phyloP scores from a whole-genome alignment of 2,797 vertebrate genomes.

The Phylloscopus collybita region DNA sequence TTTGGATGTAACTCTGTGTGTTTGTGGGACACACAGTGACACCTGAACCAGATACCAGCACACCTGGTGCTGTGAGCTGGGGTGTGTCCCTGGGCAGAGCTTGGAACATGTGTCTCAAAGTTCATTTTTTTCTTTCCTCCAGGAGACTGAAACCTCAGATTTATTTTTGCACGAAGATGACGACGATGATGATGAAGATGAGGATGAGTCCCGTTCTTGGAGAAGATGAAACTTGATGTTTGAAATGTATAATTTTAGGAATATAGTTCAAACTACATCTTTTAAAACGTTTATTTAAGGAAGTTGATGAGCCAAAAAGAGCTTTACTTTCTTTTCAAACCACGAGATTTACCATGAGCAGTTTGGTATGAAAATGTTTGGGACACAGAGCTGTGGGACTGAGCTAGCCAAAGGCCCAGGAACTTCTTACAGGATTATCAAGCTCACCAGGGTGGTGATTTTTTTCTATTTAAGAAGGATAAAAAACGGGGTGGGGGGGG shows the following conservation, averaged over 20 bases:
- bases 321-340: constrained; percentile 77
- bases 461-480: constrained; percentile 65
- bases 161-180: constrained; percentile 91
- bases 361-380: constrained; percentile 72
- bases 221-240: constrained; percentile 88
- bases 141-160: constrained; percentile 89
- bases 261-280: constrained; percentile 79
- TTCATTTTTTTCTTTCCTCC: neutral
- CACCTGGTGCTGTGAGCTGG: neutral
- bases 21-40: accelerated
- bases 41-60: accelerated
- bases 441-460: constrained; percentile 62
- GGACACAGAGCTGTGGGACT: constrained; percentile 69
- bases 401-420: constrained; percentile 78
- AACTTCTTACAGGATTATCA: constrained; percentile 62
- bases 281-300: constrained; percentile 81
- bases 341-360: constrained; percentile 68
- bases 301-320: constrained; percentile 83
- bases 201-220: constrained; percentile 96
- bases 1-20: accelerated
- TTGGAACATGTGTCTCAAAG: neutral
- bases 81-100: no score
- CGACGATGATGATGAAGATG: constrained; percentile 93
- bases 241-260: constrained; percentile 78
- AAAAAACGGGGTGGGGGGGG: neutral